phyloP scores from a whole-genome alignment of 1,140 invertebrate genomes.

The Phortica variegata region DNA sequence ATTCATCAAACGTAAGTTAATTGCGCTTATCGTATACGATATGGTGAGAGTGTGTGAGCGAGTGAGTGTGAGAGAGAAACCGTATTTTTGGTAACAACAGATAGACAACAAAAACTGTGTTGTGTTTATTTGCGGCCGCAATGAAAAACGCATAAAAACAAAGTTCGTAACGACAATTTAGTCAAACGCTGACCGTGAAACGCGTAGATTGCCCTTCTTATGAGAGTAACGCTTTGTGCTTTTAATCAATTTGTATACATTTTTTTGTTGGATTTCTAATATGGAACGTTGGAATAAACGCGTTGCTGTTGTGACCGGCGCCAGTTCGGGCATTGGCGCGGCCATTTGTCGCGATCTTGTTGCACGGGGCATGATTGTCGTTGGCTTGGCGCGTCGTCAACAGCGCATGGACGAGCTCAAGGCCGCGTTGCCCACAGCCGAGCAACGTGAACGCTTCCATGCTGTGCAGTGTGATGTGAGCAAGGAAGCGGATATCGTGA shows the following conservation, averaged over 20 bases:
- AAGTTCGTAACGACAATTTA: too few relatives aligned
- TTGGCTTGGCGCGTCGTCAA: constrained; percentile 67
- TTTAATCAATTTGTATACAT: neutral
- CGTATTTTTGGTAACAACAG: too few relatives aligned
- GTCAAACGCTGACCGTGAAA: too few relatives aligned
- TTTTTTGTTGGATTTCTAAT: neutral
- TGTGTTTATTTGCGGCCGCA: too few relatives aligned
- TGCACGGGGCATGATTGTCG: constrained; percentile 63
- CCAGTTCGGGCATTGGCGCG: constrained; percentile 64
- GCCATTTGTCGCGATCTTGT: constrained; percentile 57
- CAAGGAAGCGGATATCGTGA: constrained; percentile 66
- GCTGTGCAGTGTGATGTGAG: constrained; percentile 64
- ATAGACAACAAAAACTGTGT: too few relatives aligned
- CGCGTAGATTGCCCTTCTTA: too few relatives aligned
- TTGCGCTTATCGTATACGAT: too few relatives aligned
- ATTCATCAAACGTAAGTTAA: too few relatives aligned
- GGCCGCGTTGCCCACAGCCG: constrained; percentile 25
- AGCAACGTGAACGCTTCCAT: constrained; percentile 55
- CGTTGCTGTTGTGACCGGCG: constrained; percentile 44
- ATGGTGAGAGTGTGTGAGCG: too few relatives aligned
- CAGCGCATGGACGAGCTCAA: constrained; percentile 58
- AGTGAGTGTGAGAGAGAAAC: too few relatives aligned
- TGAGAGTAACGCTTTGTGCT: neutral
- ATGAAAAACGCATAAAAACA: too few relatives aligned
- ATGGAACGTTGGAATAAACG: constrained; percentile 52